These are phyloP conservation scores for Halcyon smyrnensis DNA, from an alignment of 2,797 vertebrate genomes.

Conservation along the genomic window DNA sequence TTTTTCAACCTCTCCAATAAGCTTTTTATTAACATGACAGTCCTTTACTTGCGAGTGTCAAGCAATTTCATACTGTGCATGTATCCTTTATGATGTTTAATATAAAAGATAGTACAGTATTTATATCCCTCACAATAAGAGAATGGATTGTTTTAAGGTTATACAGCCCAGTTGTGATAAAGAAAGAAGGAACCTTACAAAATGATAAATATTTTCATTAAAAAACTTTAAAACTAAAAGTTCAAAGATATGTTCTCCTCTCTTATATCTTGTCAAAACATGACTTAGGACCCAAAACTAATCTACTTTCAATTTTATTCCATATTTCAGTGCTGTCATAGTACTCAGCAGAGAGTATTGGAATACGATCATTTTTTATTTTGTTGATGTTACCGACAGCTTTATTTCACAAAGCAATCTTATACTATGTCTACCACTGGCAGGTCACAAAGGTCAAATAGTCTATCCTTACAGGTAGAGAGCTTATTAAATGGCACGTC, in stretches of 20 bases:
- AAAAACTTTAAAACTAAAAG: conserved; percentile 89
- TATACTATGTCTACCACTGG: conserved; percentile 90
- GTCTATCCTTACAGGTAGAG: conserved; percentile 85
- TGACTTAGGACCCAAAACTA: conserved; percentile 97
- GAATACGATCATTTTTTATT: conserved; percentile 95
- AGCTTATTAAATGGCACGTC: conserved; percentile 86
- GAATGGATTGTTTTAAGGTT: conserved; percentile 82
- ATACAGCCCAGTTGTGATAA: conserved; percentile 75
- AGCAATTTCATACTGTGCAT: neutral
- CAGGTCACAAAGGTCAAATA: conserved; percentile 92
- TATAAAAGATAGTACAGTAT: conserved; percentile 78
- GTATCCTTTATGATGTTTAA: conserved; percentile 76
- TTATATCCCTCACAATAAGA: conserved; percentile 78
- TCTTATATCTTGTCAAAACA: conserved; percentile 92
- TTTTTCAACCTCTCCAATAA: conserved; percentile 74
- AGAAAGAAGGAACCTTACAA: conserved; percentile 83
- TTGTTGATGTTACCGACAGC: conserved; percentile 96
- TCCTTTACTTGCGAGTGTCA: conserved; percentile 70
- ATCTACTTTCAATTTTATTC: conserved; percentile 98
- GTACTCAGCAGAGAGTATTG: conserved; percentile 87
- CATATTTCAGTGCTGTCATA: conserved; percentile 98
- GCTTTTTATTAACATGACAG: conserved; percentile 76
- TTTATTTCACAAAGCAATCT: conserved; percentile 99
- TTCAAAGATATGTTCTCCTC: conserved; percentile 83
- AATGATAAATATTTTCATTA: conserved; percentile 89